These are phyloP conservation scores for Heliconius hewitsoni DNA, from an alignment of 1,140 invertebrate species.

Conservation along the genomic window DNA sequence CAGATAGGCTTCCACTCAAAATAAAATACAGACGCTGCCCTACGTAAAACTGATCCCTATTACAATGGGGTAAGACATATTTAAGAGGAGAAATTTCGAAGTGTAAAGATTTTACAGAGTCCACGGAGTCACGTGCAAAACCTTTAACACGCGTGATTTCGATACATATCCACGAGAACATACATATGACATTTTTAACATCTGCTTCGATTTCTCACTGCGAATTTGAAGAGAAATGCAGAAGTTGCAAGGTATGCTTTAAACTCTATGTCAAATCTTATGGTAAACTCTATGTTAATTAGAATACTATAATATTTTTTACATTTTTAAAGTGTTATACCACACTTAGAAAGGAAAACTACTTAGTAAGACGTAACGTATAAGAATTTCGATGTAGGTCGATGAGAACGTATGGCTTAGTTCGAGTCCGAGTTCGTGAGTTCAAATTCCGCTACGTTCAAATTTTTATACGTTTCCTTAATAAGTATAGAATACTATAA, in stretches of 20 bases:
- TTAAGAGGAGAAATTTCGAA: slow-evolving; percentile 18
- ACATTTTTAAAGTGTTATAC: too few relatives aligned
- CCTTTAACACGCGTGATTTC: slow-evolving; percentile 52
- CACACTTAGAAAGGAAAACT: too few relatives aligned
- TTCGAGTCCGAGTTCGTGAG: too few relatives aligned
- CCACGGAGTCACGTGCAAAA: slow-evolving; percentile 52
- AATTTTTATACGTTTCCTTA: too few relatives aligned
- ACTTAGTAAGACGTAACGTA: too few relatives aligned
- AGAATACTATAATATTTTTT: background rate
- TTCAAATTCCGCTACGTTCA: too few relatives aligned
- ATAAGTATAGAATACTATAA: background rate
- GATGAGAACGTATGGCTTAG: too few relatives aligned
- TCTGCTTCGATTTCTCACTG: slow-evolving; percentile 46
- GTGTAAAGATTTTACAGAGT: slow-evolving; percentile 29
- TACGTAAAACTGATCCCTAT: background rate
- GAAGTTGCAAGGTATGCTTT: background rate
- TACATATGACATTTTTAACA: slow-evolving; percentile 55
- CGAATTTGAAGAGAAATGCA: slow-evolving; percentile 30
- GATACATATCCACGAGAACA: slow-evolving; percentile 54
- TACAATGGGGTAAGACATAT: slow-evolving; percentile 8
- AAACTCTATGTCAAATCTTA: background rate
- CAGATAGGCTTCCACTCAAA: slow-evolving; percentile 31
- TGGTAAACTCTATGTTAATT: background rate
- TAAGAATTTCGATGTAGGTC: too few relatives aligned
- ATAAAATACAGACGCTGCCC: slow-evolving; percentile 16